Evolutionary conservation across 2,888 invertebrate genomes (phyloP).

Genomic region (Amphiduros pacificus): DNA sequence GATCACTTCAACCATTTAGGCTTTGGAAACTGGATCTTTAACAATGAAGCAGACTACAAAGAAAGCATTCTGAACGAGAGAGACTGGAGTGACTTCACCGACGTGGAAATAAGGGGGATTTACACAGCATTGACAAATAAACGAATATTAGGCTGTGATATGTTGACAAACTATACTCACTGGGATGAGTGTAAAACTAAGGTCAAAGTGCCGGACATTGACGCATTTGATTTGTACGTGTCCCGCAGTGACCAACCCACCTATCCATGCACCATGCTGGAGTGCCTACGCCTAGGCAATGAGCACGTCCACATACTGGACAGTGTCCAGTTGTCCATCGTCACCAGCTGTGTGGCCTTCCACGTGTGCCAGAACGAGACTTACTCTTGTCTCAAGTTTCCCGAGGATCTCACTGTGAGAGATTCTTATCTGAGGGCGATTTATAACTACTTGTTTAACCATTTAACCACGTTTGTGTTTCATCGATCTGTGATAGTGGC

Average conservation of each 20-base stretch:
- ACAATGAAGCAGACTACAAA: conserved; percentile 10
- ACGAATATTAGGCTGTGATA: no score
- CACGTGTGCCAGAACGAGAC: conserved; percentile 18
- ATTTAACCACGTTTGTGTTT: conserved; percentile 15
- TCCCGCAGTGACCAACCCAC: conserved; percentile 8
- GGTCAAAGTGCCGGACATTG: no score
- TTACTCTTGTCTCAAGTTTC: conserved; percentile 18
- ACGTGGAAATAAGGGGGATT: conserved; percentile 23
- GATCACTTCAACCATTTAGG: conserved; percentile 4
- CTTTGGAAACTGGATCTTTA: conserved; percentile 17
- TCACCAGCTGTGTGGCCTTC: conserved; percentile 5
- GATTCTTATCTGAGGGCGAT: conserved; percentile 9
- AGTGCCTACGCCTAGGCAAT: background rate
- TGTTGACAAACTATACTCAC: no score
- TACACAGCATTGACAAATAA: no score
- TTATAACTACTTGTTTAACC: conserved; percentile 12
- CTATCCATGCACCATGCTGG: conserved; percentile 7
- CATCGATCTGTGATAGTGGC: conserved; percentile 1
- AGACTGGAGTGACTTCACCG: conserved; percentile 9
- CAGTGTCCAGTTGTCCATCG: background rate
- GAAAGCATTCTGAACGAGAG: background rate
- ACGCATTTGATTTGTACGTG: no score
- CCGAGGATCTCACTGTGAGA: conserved; percentile 3
- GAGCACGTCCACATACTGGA: background rate
- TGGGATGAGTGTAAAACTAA: no score